Evolutionary conservation across 1,140 invertebrate species (phyloP).

Genomic region (Drosophila chauvacae): DNA sequence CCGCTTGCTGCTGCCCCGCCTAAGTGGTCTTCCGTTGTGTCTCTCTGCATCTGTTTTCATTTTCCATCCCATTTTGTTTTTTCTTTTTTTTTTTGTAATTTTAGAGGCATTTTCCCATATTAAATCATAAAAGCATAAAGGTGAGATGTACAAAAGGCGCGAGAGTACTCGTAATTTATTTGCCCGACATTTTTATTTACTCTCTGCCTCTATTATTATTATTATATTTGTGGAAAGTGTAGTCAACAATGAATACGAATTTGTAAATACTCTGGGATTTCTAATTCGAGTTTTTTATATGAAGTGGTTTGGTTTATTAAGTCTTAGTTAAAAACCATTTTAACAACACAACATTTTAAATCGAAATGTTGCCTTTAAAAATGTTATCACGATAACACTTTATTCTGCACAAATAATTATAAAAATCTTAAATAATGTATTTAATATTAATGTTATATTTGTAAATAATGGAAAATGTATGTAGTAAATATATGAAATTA

Average conservation of each 20-base stretch:
- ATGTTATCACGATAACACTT: no score
- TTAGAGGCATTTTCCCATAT: conserved; percentile 57
- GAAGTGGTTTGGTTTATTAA: no score
- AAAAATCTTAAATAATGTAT: no score
- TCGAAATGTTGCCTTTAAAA: no score
- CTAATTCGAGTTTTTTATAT: not conserved
- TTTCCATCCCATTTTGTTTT: not conserved
- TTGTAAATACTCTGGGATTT: not conserved
- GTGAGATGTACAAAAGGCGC: conserved; percentile 35
- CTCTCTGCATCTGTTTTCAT: conserved; percentile 48
- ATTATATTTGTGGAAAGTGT: conserved; percentile 17
- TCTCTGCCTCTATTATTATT: conserved; percentile 53
- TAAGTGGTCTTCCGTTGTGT: conserved; percentile 14
- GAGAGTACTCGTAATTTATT: conserved; percentile 44
- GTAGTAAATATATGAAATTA: no score
- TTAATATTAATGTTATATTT: no score
- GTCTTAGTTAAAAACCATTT: no score
- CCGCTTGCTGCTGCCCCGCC: not conserved
- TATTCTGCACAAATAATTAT: no score
- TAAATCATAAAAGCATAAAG: conserved; percentile 62
- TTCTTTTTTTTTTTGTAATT: conserved; percentile 31
- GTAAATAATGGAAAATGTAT: no score
- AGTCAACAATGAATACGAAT: not conserved
- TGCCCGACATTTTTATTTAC: conserved; percentile 38
- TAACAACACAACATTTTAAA: no score